Conservation (phyloP, 2,797 vertebrate genomes). For the Lycodopsis pacificus region DNA sequence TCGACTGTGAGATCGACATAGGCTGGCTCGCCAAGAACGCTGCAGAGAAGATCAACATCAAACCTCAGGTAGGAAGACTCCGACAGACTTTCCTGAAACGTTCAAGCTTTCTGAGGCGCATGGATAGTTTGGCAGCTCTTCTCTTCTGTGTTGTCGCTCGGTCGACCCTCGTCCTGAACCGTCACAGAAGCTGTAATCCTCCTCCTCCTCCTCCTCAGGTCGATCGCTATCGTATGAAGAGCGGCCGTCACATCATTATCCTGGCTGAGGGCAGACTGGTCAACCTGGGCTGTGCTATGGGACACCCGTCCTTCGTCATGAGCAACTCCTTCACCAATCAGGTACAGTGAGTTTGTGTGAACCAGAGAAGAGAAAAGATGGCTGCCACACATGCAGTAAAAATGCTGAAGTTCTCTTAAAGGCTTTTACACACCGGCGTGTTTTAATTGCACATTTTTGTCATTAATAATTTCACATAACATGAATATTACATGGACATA, state of each 20-base stretch:
- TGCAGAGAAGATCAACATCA: slow-evolving; percentile 91
- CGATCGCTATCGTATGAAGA: slow-evolving; percentile 92
- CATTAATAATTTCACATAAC: too few species aligned
- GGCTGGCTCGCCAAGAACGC: slow-evolving; percentile 93
- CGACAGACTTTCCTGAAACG: too few species aligned
- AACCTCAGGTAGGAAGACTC: slow-evolving; percentile 89
- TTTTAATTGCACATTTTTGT: too few species aligned
- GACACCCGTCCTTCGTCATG: slow-evolving; percentile 98
- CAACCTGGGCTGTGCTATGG: slow-evolving; percentile 97
- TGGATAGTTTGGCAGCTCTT: background rate
- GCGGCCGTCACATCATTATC: slow-evolving; percentile 90
- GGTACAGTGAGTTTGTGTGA: slow-evolving; percentile 46
- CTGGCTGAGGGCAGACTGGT: slow-evolving; percentile 95
- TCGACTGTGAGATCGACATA: slow-evolving; percentile 98
- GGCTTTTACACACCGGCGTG: background rate
- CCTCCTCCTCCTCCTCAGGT: slow-evolving; percentile 83
- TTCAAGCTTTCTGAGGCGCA: too few species aligned
- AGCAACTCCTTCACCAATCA: slow-evolving; percentile 99
- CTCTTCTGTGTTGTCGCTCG: background rate
- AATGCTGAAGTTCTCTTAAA: background rate
- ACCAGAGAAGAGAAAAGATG: background rate
- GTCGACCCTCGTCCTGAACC: background rate
- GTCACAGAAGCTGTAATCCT: background rate
- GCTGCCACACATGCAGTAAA: too few species aligned
- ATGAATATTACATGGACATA: too few species aligned